phyloP scores from a whole-genome alignment of 2,888 invertebrate genomes.

The Dioctria rufipes region DNA sequence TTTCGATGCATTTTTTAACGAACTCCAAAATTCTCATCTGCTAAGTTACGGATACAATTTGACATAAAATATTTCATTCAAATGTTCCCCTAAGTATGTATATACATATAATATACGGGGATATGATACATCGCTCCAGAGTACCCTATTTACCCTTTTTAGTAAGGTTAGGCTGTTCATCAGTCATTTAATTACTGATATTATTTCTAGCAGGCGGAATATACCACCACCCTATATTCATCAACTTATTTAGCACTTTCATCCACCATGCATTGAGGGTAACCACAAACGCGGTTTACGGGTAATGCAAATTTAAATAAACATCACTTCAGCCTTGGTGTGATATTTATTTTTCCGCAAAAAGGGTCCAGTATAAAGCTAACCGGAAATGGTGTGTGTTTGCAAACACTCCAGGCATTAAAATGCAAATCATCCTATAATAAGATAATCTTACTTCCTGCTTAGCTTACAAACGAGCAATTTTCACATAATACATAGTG shows the following conservation, averaged over 20 bases:
- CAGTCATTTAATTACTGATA: conserved; percentile 2
- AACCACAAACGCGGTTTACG: not conserved
- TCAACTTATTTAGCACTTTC: not conserved
- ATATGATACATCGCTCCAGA: no score
- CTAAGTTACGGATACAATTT: no score
- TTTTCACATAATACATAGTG: not conserved
- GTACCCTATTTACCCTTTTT: not conserved
- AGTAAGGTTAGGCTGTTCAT: not conserved
- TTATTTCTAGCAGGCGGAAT: not conserved
- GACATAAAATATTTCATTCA: no score
- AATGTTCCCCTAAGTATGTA: no score
- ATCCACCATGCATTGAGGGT: not conserved
- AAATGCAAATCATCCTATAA: conserved; percentile 10
- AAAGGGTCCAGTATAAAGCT: not conserved
- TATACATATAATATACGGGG: no score
- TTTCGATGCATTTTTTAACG: no score
- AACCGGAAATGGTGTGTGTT: not conserved
- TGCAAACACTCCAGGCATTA: not conserved
- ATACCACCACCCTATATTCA: not conserved
- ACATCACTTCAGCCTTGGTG: not conserved
- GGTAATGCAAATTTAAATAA: conserved; percentile 14
- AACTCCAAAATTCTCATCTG: no score
- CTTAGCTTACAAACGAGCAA: conserved; percentile 5
- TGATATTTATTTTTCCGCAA: conserved; percentile 5
- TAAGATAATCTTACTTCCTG: conserved; percentile 5